Evolutionary conservation across 2,113 vertebrate species (phyloP), one percentile per base, ranked within the genome.

Genomic region (Semnopithecus entellus): DNA sequence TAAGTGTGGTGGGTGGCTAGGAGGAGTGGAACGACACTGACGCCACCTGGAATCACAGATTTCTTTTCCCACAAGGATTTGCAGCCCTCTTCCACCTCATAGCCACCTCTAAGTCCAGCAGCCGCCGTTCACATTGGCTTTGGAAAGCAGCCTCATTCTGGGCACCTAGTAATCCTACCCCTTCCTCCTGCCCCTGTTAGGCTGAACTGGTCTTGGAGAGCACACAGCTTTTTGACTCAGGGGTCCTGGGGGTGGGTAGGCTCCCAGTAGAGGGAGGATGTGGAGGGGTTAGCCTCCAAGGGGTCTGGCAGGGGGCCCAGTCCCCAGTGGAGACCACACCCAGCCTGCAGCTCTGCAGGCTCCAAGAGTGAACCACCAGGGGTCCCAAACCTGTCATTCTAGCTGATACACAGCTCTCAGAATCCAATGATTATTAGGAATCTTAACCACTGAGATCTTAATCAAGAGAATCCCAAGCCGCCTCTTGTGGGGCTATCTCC

Each of bases 261-360:
- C 79, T 97, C 90, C 43, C 23, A n/a, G 81, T 79, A 81, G 95
- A 97, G 97, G 93, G 93, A 91, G 68, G 73, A 30, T 64, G 27
- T 64, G 86, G 20, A 35, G 52, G 73, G 85, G 78, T 78, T 30
- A 30, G 48, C 90, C 72, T 92, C 92, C 76, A 75, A 84, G 95
- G 89, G 97, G 81, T 25, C 38, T 84, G 96, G 94, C 92, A 96
- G 83, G 96, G 91, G 94, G 70, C 98, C 97, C 95, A 86, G 94
- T 38, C 92, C 94, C 97, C 97, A 95, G 94, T 93, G 98, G 98
- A 98, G 98, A 97, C 98, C 98, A 98, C 98, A 98, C 98, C 97
- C 98, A 96, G 83, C 55, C 68, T n/a, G 1, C 81, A 90, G 83
- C 97, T 96, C 93, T 83, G 59, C 84, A 80, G 68, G 64, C 79